A percentile compares a stretch with the other conserved stretches of the same genome.
These are phyloP conservation scores for Eutrigla gurnardus DNA, from an alignment of 2,797 vertebrate species.

Conservation along the genomic window DNA sequence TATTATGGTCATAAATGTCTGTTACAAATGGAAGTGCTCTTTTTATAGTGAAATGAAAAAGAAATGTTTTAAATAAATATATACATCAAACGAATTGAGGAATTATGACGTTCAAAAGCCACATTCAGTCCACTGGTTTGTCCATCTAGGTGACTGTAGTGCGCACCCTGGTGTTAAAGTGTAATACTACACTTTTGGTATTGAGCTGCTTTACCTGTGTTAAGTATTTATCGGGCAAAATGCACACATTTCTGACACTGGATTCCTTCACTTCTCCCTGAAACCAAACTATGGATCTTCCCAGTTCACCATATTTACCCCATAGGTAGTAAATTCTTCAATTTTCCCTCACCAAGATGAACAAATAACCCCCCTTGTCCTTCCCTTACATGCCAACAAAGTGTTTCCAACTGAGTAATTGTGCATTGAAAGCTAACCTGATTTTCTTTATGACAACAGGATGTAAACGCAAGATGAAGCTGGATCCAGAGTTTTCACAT, in stretches of 20 bases:
- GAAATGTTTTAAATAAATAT: constrained; percentile 55
- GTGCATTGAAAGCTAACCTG: constrained; percentile 35
- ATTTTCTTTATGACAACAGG: constrained; percentile 19
- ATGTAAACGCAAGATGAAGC: constrained; percentile 51
- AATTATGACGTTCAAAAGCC: constrained; percentile 27
- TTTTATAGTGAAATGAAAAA: constrained; percentile 29
- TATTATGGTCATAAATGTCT: constrained; percentile 48
- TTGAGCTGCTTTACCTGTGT: constrained; percentile 47
- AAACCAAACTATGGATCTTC: constrained; percentile 5
- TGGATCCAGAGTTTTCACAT: not conserved
- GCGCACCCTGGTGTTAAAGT: constrained; percentile 66
- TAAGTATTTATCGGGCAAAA: not conserved
- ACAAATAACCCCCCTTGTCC: not conserved
- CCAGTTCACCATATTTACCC: not conserved
- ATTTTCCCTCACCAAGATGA: not conserved
- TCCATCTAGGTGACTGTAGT: constrained; percentile 1
- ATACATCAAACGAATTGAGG: constrained; percentile 33
- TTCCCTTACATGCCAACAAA: not conserved
- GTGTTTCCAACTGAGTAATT: constrained; percentile 16
- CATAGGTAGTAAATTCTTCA: not conserved
- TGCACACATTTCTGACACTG: constrained; percentile 7
- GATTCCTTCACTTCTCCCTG: not conserved
- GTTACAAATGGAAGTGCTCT: constrained; percentile 36
- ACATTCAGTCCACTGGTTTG: not conserved
- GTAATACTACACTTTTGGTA: constrained; percentile 58